Evolutionary conservation across 2,797 vertebrate genomes (phyloP).

Genomic region (Enoplosus armatus): DNA sequence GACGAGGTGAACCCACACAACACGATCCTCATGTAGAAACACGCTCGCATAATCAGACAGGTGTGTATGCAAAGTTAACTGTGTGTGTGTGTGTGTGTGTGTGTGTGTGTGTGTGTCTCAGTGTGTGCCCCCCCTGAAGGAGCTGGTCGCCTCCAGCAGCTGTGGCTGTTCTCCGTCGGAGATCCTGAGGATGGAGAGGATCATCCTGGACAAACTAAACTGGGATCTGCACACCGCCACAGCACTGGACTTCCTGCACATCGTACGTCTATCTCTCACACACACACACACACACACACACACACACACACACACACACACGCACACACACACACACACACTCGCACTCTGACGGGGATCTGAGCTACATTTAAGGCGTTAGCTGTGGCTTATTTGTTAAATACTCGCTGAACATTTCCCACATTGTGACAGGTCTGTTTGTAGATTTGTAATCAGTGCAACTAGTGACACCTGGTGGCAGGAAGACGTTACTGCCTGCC

Average conservation of each 20-base stretch:
- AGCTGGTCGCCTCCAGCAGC: constrained; percentile 90
- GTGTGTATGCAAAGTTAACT: background rate
- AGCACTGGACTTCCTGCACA: constrained; percentile 96
- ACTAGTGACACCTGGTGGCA: constrained; percentile 22
- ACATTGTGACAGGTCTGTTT: background rate
- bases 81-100: constrained; percentile 77
- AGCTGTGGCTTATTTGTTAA: background rate
- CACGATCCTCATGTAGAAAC: background rate
- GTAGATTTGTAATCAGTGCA: background rate
- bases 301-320: no score
- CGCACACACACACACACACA: no score
- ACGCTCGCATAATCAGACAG: background rate
- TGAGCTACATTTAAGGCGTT: background rate
- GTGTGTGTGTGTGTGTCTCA: constrained; percentile 62
- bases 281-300: no score
- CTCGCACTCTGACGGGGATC: no score
- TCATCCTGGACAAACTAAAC: constrained; percentile 96
- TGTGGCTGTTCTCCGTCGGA: constrained; percentile 97
- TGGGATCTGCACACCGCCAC: constrained; percentile 97
- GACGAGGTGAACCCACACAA: constrained; percentile 89
- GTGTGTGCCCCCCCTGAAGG: constrained; percentile 92
- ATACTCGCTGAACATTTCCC: background rate
- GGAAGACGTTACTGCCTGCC: background rate
- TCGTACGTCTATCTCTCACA: constrained; percentile 84
- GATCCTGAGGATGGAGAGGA: constrained; percentile 97